Evolutionary conservation across 2,888 invertebrate genomes (phyloP).

Genomic region (Euzophera pinguis): DNA sequence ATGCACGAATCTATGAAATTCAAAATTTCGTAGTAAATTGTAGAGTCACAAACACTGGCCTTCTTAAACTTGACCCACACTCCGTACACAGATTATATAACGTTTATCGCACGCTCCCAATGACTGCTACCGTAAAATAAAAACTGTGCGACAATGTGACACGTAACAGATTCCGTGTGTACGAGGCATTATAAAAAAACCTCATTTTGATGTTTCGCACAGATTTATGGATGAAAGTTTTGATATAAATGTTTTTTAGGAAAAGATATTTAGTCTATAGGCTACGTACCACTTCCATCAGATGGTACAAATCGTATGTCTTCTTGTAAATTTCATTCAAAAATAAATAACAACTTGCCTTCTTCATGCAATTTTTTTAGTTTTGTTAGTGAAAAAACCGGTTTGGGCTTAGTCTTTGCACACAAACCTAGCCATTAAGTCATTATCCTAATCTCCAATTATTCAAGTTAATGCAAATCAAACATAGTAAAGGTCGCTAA

Average conservation of each 20-base stretch:
- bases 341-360: too few species aligned
- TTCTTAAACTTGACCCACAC: slow-evolving; percentile 7
- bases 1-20: too few species aligned
- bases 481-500: slow-evolving; percentile 56
- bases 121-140: slow-evolving; percentile 1
- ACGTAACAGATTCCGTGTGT: not conserved
- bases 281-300: too few species aligned
- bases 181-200: not conserved
- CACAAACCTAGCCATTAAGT: slow-evolving; percentile 12
- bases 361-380: too few species aligned
- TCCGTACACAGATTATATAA: not conserved
- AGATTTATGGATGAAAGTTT: not conserved
- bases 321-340: too few species aligned
- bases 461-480: slow-evolving; percentile 28
- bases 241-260: too few species aligned
- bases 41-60: not conserved
- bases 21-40: too few species aligned
- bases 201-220: not conserved
- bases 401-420: not conserved
- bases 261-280: too few species aligned
- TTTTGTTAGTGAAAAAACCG: too few species aligned
- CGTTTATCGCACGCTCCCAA: slow-evolving; percentile 5
- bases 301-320: too few species aligned
- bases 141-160: slow-evolving; percentile 5
- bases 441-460: slow-evolving; percentile 15